Evolutionary conservation across 2,888 invertebrate genomes (phyloP), one percentile per base, ranked within the genome.

Genomic region (Dicranocentrus wangi): DNA sequence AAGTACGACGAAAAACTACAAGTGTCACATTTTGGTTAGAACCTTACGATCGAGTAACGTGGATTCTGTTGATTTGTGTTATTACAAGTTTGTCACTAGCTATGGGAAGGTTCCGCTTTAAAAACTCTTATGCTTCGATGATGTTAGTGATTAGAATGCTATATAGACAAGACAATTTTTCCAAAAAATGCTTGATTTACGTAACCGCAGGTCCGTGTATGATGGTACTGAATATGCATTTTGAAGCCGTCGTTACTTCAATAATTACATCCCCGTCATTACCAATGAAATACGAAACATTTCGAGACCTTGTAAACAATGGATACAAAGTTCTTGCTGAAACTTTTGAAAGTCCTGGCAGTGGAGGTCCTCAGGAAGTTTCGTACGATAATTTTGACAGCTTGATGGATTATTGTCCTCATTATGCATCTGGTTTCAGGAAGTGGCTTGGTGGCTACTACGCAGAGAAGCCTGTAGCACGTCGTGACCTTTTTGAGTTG

Each of bases 321-420:
- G 25, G 25, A 2, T 58, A 58, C 58, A 58, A 58, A 15, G 13
- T 58, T 58, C 58, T 58, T 23, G 58, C 58, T 10, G 58, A 58
- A 15, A 3, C 10, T 25, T 27, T 25, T 5, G 23, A 1, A 2
- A 27, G 2, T 15, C 25, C 25, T 53, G 17, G 23, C 15, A 23
- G 15, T n/a, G 58, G 58, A 5, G 3, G 10, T 1, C 27, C 13
- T 7, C 25, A 58, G 19, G 19, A 17, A 17, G 27, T 58, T 5
- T n/a, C 58, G 1, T 15, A 58, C 10, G 25, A 5, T 1, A 23
- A 58, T 15, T 7, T 58, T 15, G 23, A 13, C 23, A 15, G 10
- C 17, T 13, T 58, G 17, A 8, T 58, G 1, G 58, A 58, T 58
- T 58, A 7, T 17, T 2, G 13, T 25, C 27, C 27, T 1, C 15